A percentile compares a stretch with the other conserved stretches of the same genome.
Conservation (phyloP, 2,888 invertebrate species). For the Agriopis aurantiaria region DNA sequence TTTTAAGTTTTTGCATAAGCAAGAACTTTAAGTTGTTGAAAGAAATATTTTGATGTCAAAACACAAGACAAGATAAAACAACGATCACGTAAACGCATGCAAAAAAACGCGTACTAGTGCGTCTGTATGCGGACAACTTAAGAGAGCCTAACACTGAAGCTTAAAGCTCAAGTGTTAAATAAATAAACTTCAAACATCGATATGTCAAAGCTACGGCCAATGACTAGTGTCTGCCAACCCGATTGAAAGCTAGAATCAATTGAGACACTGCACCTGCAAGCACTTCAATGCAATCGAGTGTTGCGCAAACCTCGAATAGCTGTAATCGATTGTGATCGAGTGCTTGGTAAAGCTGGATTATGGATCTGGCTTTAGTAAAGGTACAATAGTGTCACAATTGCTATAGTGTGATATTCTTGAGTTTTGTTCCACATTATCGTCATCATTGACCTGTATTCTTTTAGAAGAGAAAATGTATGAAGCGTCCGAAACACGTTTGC, state of each 20-base stretch:
- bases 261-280: conserved; percentile 46
- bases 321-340: conserved; percentile 54
- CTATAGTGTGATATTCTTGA: background rate
- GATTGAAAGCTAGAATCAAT: conserved; percentile 54
- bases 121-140: too few species aligned
- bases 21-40: too few species aligned
- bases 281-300: conserved; percentile 51
- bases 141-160: too few species aligned
- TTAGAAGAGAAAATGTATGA: background rate
- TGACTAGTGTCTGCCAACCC: conserved; percentile 49
- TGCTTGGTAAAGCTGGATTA: conserved; percentile 48
- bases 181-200: conserved; percentile 27
- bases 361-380: conserved; percentile 14
- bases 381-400: background rate
- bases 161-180: too few species aligned
- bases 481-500: background rate
- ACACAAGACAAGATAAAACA: too few species aligned
- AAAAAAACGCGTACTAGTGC: too few species aligned
- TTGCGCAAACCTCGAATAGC: conserved; percentile 49
- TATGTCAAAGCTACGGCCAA: conserved; percentile 29
- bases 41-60: too few species aligned
- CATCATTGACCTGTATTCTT: too few species aligned
- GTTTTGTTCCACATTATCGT: too few species aligned
- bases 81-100: too few species aligned
- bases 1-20: too few species aligned